Evolutionary conservation across 2,888 invertebrate species (phyloP).

Genomic region (Griposia aprilina): DNA sequence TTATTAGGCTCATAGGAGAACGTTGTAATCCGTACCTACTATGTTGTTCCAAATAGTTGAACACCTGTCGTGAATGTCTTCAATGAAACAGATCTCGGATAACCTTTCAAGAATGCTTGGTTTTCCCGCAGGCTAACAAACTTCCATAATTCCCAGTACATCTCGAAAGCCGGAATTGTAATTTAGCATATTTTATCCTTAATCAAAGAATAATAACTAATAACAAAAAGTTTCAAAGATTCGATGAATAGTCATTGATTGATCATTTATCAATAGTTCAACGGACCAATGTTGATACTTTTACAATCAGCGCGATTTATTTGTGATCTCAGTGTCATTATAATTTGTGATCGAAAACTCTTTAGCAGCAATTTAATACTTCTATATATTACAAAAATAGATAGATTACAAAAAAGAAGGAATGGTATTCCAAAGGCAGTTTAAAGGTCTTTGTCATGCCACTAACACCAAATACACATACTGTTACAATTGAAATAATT

Average conservation of each 20-base stretch:
- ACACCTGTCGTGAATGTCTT: conserved; percentile 24
- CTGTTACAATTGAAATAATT: conserved; percentile 14
- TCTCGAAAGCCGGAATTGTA: not conserved
- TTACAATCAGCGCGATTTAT: conserved; percentile 26
- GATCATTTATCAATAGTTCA: conserved; percentile 39
- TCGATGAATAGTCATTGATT: conserved; percentile 8
- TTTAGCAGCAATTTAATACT: not conserved
- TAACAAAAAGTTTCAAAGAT: not conserved
- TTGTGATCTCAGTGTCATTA: not conserved
- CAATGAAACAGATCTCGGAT: conserved; percentile 39
- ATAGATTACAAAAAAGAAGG: not conserved
- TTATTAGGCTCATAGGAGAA: not conserved
- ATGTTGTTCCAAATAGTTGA: conserved; percentile 6
- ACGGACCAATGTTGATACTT: conserved; percentile 19
- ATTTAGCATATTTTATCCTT: conserved; percentile 13
- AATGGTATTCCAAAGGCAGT: not conserved
- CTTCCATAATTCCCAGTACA: conserved; percentile 31
- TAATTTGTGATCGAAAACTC: not conserved
- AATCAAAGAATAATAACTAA: not conserved
- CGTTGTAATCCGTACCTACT: not conserved
- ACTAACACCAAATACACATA: too few species aligned
- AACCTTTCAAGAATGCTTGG: conserved; percentile 46
- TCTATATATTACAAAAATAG: too few species aligned
- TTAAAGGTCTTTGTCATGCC: not conserved
- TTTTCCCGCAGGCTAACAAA: conserved; percentile 46